Conservation (phyloP, 2,888 invertebrate species). For the Spicauda simplicius region DNA sequence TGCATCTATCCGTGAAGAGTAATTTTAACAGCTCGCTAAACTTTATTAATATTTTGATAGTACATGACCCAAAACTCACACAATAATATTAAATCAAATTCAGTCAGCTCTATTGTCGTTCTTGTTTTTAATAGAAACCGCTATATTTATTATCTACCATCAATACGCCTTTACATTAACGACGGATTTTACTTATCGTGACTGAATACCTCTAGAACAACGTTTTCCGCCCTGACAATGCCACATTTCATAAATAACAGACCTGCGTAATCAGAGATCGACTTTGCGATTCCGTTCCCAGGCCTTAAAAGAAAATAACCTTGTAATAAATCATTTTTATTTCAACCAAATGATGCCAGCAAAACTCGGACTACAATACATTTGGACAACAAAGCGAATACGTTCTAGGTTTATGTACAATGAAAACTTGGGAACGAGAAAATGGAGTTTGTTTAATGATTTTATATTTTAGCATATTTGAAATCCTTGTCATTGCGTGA, state of each 20-base stretch:
- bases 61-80: too few species aligned
- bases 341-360: conserved; percentile 65
- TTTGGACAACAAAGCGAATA: conserved; percentile 66
- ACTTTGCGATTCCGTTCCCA: conserved; percentile 28
- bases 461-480: conserved; percentile 27
- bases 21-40: too few species aligned
- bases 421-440: conserved; percentile 50
- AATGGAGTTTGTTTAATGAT: conserved; percentile 43
- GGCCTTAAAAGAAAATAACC: conserved; percentile 41
- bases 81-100: too few species aligned
- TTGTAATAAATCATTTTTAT: conserved; percentile 66
- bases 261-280: conserved; percentile 29
- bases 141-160: conserved; percentile 8
- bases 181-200: conserved; percentile 17
- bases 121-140: background rate
- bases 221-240: conserved; percentile 26
- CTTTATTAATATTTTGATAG: too few species aligned
- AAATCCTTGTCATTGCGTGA: conserved; percentile 23
- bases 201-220: conserved; percentile 10
- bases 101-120: too few species aligned
- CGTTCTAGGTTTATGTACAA: conserved; percentile 60
- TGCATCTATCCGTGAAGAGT: too few species aligned
- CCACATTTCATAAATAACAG: conserved; percentile 31
- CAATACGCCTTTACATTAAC: conserved; percentile 8
- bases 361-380: conserved; percentile 64